Base-by-base conservation (phyloP, 2,113 vertebrate genomes). In the Vulpes lagopus region DNA sequence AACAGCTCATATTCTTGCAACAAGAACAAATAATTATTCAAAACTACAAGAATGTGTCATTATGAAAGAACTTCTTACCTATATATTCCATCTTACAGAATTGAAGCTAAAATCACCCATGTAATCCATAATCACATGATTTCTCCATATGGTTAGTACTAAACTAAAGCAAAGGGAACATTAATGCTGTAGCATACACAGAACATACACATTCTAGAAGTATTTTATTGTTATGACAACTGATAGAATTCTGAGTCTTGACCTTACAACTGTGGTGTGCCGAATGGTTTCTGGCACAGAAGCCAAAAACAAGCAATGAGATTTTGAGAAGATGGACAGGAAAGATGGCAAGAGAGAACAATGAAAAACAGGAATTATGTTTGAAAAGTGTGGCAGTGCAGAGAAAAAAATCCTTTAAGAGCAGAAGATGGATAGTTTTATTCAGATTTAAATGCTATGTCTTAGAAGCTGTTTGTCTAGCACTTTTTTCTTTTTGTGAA, bases 141-240 rank as follows among this genome's bases (percentile, higher is more conserved):
- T 83, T 96, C 27, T 81, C 27, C 32, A 86, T 7, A 73, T 11
- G 85, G 12, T 62, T 89, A 86, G 76, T 35, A 73, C 38, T 93
- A 95, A 96, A 76, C n/a, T 64, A 53, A 82, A 92, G 60, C 49
- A 91, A 85, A 87, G 74, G 82, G 55, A 84, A 57, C 10, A 90
- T 51, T 27, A 86, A n/a, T 9, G 78, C 22, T 81, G 74, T 3
- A 91, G 25, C 43, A 35, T 23, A 22, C 49, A n/a, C 5, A 82
- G 20, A 69, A 85, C 20, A 38, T 4, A 76, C 5, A 55, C 14
- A 64, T 57, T 57, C 51, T 89, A 57, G 11, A 7, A 38, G 76
- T 27, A 32, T 43, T 89, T 55, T 51, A 62, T 71, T 76, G 74
- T 90, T 89, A 62, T 43, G 43, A 93, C 5, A 35, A 30, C 15